phyloP scores from a whole-genome alignment of 2,888 invertebrate genomes.

The Molorchus minor region DNA sequence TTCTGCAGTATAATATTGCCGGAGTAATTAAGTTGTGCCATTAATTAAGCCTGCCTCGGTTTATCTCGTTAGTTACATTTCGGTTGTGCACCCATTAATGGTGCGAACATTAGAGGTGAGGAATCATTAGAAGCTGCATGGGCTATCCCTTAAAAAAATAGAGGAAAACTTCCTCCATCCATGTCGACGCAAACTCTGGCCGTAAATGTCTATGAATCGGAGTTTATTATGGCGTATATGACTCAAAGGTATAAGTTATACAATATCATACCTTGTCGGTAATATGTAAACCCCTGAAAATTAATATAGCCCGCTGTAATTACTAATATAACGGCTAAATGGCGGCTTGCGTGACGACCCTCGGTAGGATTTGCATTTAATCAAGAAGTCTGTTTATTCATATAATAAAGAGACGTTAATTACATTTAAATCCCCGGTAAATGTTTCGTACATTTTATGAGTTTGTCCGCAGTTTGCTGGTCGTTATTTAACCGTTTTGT shows the following conservation, averaged over 20 bases:
- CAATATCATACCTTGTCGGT: slow-evolving; percentile 25
- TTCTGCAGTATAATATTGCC: too few species aligned
- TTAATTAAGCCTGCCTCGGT: slow-evolving; percentile 10
- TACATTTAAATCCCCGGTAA: slow-evolving; percentile 25
- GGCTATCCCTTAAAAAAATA: slow-evolving; percentile 18
- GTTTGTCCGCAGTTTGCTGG: slow-evolving; percentile 22
- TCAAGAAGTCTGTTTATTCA: slow-evolving; percentile 47
- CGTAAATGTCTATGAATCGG: slow-evolving; percentile 15
- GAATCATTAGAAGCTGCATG: slow-evolving; percentile 6
- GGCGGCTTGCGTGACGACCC: slow-evolving; percentile 48
- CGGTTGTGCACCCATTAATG: neutral
- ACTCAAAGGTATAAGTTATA: slow-evolving; percentile 20
- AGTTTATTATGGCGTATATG: slow-evolving; percentile 15
- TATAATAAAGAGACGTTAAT: slow-evolving; percentile 33
- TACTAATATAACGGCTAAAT: slow-evolving; percentile 47
- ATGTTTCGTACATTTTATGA: slow-evolving; percentile 27
- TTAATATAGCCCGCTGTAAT: slow-evolving; percentile 45
- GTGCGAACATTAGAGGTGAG: slow-evolving; percentile 1
- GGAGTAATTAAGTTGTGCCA: neutral
- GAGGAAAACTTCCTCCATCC: slow-evolving; percentile 15
- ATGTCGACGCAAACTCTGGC: neutral
- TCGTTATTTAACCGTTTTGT: slow-evolving; percentile 15
- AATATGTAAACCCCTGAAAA: slow-evolving; percentile 41
- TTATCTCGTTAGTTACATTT: neutral
- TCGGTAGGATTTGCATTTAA: slow-evolving; percentile 48